These are phyloP conservation scores for Aplochiton taeniatus DNA, from an alignment of 2,797 vertebrate genomes.

Conservation along the genomic window DNA sequence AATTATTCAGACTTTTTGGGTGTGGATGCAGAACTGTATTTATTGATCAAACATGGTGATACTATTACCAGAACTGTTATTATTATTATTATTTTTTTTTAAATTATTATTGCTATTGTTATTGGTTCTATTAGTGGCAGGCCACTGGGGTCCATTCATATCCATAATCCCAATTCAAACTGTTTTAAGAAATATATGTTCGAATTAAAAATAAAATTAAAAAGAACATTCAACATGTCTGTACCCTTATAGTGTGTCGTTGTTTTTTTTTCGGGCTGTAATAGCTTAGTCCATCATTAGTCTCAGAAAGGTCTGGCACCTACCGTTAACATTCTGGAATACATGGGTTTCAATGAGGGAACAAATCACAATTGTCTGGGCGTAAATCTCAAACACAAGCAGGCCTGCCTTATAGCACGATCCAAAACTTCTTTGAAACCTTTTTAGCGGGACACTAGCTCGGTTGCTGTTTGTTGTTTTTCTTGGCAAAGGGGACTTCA, in stretches of 20 bases:
- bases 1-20: too few relatives aligned
- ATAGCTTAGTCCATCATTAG: too few relatives aligned
- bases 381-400: too few relatives aligned
- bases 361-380: too few relatives aligned
- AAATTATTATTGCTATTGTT: constrained; percentile 40
- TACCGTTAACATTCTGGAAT: too few relatives aligned
- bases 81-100: constrained; percentile 56
- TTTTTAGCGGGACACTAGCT: too few relatives aligned
- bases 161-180: constrained; percentile 73
- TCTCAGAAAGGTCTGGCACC: too few relatives aligned
- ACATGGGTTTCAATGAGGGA: too few relatives aligned
- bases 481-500: not conserved
- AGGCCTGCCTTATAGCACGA: too few relatives aligned
- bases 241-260: constrained; percentile 11
- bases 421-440: too few relatives aligned
- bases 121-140: constrained; percentile 77
- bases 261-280: too few relatives aligned
- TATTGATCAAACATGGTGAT: too few relatives aligned
- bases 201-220: constrained; percentile 69
- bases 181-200: constrained; percentile 76
- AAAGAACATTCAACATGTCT: constrained; percentile 27
- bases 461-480: constrained; percentile 2
- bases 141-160: constrained; percentile 77
- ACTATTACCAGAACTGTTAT: constrained; percentile 62
- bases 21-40: constrained; percentile 51